Evolutionary conservation across 2,888 invertebrate species (phyloP).

Genomic region (Cepaea hortensis): DNA sequence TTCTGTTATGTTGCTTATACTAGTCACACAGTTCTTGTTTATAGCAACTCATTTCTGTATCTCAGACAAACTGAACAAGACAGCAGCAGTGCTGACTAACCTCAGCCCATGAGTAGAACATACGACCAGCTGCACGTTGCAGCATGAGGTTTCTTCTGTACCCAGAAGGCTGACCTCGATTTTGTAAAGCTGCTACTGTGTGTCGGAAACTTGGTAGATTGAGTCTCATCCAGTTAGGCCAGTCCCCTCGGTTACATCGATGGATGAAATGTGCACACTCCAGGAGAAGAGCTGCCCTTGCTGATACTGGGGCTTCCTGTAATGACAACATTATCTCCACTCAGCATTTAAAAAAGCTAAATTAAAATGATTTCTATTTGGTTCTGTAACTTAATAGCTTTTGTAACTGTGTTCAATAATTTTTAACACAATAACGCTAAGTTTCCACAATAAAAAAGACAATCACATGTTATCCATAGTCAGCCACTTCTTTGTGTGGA

Average conservation of each 20-base stretch:
- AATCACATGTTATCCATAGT: too few relatives aligned
- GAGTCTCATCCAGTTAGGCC: slow-evolving; percentile 98
- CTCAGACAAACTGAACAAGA: too few relatives aligned
- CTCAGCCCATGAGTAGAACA: slow-evolving; percentile 98
- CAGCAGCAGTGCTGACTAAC: slow-evolving; percentile 57
- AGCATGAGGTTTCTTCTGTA: slow-evolving; percentile 80
- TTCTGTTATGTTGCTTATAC: too few relatives aligned
- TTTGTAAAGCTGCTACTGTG: slow-evolving; percentile 73
- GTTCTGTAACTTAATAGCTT: too few relatives aligned
- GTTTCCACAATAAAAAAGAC: too few relatives aligned
- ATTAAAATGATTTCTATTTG: too few relatives aligned
- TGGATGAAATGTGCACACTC: slow-evolving; percentile 98
- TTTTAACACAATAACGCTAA: too few relatives aligned
- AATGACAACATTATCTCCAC: background rate
- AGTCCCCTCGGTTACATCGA: slow-evolving; percentile 97
- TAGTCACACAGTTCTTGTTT: too few relatives aligned
- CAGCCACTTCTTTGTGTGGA: too few relatives aligned
- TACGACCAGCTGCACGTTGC: slow-evolving; percentile 93
- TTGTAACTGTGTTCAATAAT: too few relatives aligned
- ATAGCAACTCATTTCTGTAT: too few relatives aligned
- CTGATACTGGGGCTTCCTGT: slow-evolving; percentile 95
- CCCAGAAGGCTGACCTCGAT: slow-evolving; percentile 79
- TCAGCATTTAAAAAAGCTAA: too few relatives aligned
- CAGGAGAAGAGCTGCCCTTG: slow-evolving; percentile 91
- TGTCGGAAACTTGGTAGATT: slow-evolving; percentile 83